phyloP scores from a whole-genome alignment of 2,113 vertebrate genomes.

The Lycocorax pyrrhopterus region DNA sequence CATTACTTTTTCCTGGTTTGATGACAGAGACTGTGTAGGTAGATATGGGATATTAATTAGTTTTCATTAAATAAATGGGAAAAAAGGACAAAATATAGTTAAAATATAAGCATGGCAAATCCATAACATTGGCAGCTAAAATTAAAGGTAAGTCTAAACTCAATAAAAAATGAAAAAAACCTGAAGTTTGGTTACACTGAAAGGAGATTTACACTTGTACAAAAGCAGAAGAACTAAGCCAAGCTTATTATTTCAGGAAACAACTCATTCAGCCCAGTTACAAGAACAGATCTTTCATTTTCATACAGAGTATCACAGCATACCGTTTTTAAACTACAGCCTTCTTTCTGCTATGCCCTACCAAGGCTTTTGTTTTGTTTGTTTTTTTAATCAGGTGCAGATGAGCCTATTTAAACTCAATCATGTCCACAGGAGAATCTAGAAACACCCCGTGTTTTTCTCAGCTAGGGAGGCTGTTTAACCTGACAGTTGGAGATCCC shows the following conservation, averaged over 20 bases:
- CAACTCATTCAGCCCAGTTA: not conserved
- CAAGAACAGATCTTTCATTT: not conserved
- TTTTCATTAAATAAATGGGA: not conserved
- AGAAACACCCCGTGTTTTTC: not conserved
- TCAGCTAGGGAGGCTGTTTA: not conserved
- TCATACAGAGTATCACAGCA: not conserved
- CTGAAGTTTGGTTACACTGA: not conserved
- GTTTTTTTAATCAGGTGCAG: not conserved
- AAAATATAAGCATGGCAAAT: not conserved
- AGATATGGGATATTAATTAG: not conserved
- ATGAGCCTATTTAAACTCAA: not conserved
- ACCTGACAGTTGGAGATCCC: not conserved
- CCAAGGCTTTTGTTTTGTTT: not conserved
- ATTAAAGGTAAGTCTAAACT: not conserved
- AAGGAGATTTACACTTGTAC: not conserved
- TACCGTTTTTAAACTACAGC: not conserved
- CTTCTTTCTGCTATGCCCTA: not conserved
- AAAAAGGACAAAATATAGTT: not conserved
- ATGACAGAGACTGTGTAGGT: not conserved
- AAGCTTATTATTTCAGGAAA: not conserved
- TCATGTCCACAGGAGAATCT: not conserved
- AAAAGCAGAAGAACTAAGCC: not conserved
- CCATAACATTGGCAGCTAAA: not conserved
- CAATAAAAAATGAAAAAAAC: not conserved
- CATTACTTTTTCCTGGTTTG: not conserved